Conservation (phyloP, 30 jellyfish, hydroid and myxozoan genomes). For the Aurelia aurita complex sp. Pacific region DNA sequence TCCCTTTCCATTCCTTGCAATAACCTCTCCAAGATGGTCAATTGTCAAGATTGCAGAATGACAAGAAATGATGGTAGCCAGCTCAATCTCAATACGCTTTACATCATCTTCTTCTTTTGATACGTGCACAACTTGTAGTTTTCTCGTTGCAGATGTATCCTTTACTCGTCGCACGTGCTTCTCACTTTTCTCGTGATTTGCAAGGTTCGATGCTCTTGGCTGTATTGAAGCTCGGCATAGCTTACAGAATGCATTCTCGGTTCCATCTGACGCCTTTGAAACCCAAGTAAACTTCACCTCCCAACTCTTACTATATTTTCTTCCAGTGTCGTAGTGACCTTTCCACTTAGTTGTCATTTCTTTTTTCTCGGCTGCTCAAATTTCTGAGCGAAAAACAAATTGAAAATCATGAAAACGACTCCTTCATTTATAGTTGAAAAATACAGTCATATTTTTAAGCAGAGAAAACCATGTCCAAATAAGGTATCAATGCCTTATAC, state of each 20-base stretch:
- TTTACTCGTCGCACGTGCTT: constrained; percentile 54
- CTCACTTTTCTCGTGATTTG: constrained; percentile 59
- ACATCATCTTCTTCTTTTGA: constrained; percentile 44
- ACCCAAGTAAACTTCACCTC: constrained; percentile 64
- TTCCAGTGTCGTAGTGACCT: constrained; percentile 59
- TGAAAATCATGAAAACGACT: too few relatives aligned
- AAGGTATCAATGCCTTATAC: too few relatives aligned
- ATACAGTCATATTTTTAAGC: too few relatives aligned
- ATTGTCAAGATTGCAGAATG: constrained; percentile 63
- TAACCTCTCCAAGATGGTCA: constrained; percentile 69
- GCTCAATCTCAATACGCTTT: constrained; percentile 38
- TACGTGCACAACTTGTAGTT: constrained; percentile 26
- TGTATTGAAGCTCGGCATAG: constrained; percentile 51
- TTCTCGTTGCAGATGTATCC: constrained; percentile 27
- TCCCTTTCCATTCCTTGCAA: constrained; percentile 54
- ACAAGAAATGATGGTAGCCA: constrained; percentile 58
- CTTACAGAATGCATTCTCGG: constrained; percentile 70
- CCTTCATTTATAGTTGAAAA: too few relatives aligned
- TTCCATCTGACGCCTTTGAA: constrained; percentile 59
- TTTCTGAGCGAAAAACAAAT: too few relatives aligned
- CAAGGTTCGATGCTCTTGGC: constrained; percentile 72
- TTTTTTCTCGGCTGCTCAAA: too few relatives aligned
- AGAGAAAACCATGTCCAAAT: too few relatives aligned
- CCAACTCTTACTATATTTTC: constrained; percentile 48
- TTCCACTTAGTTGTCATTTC: constrained; percentile 69